A percentile compares a stretch with the other conserved stretches of the same genome.
Conservation (phyloP, 2,888 invertebrate species). For the Brenthis ino region DNA sequence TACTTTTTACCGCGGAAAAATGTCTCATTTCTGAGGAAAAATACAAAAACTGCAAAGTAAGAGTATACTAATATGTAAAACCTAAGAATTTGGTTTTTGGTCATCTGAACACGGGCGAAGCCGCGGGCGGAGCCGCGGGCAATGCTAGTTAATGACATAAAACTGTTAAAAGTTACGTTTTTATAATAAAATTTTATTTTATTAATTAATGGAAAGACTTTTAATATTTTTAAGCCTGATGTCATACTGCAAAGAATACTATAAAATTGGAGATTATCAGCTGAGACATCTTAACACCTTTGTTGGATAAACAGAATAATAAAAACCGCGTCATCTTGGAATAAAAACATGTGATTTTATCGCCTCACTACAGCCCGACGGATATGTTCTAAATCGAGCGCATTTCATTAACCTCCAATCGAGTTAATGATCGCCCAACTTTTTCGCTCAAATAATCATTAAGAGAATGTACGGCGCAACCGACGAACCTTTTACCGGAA, state of each 20-base stretch:
- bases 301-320: slow-evolving; percentile 22
- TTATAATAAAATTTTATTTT: neutral
- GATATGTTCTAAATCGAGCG: slow-evolving; percentile 60
- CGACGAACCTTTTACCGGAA: slow-evolving; percentile 73
- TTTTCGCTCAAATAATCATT: slow-evolving; percentile 79
- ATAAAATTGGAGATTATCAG: slow-evolving; percentile 22
- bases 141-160: neutral
- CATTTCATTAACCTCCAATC: slow-evolving; percentile 73
- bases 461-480: slow-evolving; percentile 64
- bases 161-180: neutral
- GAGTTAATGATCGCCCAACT: slow-evolving; percentile 72
- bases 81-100: too few species aligned
- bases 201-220: slow-evolving; percentile 8
- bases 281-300: slow-evolving; percentile 21
- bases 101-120: too few species aligned
- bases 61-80: too few species aligned
- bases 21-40: too few species aligned
- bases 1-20: too few species aligned
- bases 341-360: slow-evolving; percentile 19
- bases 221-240: slow-evolving; percentile 7
- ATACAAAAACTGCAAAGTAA: too few species aligned
- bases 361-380: slow-evolving; percentile 26
- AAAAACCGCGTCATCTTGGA: slow-evolving; percentile 20
- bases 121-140: too few species aligned
- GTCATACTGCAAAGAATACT: slow-evolving; percentile 1